A percentile compares a stretch with the other conserved stretches of the same genome.
Conservation (phyloP, 2,888 invertebrate genomes). For the Apamea anceps region DNA sequence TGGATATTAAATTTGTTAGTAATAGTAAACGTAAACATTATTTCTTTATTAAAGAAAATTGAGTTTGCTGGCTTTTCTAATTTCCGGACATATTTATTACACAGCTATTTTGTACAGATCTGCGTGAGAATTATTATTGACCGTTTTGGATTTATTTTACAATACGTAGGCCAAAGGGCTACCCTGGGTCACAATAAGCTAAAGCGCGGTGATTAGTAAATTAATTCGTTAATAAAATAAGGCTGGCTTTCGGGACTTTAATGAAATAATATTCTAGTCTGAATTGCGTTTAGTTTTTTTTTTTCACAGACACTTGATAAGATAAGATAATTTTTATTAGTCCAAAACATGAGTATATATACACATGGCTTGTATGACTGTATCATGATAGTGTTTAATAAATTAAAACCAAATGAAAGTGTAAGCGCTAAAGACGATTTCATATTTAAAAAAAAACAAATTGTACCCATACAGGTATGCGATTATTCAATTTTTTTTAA, state of each 20-base stretch:
- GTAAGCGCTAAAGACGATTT: not conserved
- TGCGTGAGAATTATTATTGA: not conserved
- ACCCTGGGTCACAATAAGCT: not conserved
- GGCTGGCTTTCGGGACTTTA: not conserved
- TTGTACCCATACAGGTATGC: accelerated
- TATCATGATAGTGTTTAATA: not conserved
- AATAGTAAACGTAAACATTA: not conserved
- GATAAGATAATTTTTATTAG: no score
- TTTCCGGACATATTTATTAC: constrained; percentile 8
- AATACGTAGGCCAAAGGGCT: not conserved
- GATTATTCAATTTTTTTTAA: not conserved
- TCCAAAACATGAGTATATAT: no score
- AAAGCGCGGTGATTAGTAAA: not conserved
- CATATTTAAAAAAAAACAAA: no score
- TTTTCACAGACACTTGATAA: not conserved
- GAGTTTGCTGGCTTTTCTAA: not conserved
- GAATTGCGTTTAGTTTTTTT: not conserved
- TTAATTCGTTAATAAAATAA: not conserved
- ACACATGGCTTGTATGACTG: no score
- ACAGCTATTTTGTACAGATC: not conserved
- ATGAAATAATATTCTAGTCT: not conserved
- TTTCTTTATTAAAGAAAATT: constrained; percentile 2
- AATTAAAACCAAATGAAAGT: not conserved
- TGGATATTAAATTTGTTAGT: not conserved
- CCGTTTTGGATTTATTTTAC: not conserved